These are phyloP conservation scores for Poicephalus gulielmi DNA, from an alignment of 2,113 vertebrate species.

Conservation along the genomic window DNA sequence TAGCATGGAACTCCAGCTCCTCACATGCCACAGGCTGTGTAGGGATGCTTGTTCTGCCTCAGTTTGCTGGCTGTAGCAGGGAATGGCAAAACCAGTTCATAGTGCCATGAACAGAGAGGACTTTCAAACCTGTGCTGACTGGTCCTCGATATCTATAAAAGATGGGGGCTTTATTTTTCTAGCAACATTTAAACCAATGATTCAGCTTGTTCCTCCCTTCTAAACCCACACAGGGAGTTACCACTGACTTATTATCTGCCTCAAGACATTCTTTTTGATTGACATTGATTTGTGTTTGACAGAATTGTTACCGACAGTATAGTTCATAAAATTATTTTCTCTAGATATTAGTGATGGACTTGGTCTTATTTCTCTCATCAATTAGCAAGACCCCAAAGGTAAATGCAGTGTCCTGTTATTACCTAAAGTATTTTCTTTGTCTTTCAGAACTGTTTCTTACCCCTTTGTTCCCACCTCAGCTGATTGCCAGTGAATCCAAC, in stretches of 20 bases:
- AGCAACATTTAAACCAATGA: background rate
- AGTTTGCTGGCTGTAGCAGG: background rate
- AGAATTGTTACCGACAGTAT: background rate
- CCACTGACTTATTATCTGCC: background rate
- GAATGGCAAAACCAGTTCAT: background rate
- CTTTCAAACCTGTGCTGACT: background rate
- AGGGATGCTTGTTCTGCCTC: background rate
- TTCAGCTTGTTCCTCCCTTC: background rate
- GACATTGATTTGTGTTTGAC: background rate
- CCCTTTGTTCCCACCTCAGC: background rate
- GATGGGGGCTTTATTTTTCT: background rate
- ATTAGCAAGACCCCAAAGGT: background rate
- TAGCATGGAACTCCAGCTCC: background rate
- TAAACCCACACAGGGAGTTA: background rate
- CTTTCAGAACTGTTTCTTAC: background rate
- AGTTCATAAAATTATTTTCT: constrained; percentile 10
- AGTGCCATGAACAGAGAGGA: rapidly evolving
- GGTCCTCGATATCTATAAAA: background rate
- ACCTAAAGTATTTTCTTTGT: background rate
- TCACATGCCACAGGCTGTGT: background rate
- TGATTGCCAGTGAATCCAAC: background rate
- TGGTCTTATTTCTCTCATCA: background rate
- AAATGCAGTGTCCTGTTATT: background rate
- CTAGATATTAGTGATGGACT: background rate
- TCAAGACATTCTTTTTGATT: background rate